Evolutionary conservation across 1,140 invertebrate species (phyloP).

Genomic region (Leptinotarsa undecemlineata): DNA sequence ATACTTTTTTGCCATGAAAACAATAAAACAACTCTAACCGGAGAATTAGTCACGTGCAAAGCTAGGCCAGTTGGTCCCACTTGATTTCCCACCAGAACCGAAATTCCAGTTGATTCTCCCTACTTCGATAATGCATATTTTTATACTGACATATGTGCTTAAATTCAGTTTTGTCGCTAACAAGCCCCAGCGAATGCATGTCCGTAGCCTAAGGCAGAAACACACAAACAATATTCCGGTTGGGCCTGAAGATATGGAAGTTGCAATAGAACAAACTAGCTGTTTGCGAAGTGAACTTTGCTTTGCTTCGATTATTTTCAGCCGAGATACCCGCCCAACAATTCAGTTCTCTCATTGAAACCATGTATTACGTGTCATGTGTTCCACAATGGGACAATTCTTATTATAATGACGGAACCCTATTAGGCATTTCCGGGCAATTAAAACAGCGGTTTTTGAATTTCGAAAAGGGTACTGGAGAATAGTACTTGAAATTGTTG

Average conservation of each 20-base stretch:
- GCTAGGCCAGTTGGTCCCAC: too few relatives aligned
- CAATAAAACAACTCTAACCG: too few relatives aligned
- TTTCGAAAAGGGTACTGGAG: too few relatives aligned
- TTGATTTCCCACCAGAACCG: too few relatives aligned
- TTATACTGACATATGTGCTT: not conserved
- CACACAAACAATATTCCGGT: not conserved
- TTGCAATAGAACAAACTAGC: slow-evolving; percentile 5
- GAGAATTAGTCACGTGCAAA: too few relatives aligned
- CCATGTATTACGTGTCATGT: slow-evolving; percentile 20
- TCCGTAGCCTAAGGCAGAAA: not conserved
- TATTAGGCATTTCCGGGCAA: not conserved
- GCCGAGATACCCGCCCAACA: not conserved
- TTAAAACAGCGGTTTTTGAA: too few relatives aligned
- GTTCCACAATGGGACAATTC: not conserved
- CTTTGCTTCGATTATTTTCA: slow-evolving; percentile 1
- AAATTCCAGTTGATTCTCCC: too few relatives aligned
- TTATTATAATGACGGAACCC: not conserved
- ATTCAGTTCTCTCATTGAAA: slow-evolving; percentile 17
- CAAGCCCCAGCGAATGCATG: not conserved
- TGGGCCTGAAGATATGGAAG: slow-evolving; percentile 1
- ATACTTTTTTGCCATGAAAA: too few relatives aligned
- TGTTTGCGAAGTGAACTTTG: slow-evolving; percentile 5
- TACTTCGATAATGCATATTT: not conserved
- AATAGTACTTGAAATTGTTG: too few relatives aligned
- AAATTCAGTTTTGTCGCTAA: not conserved